phyloP scores from a whole-genome alignment of 2,888 invertebrate species.

The Sinopyrophorus schimmeli region DNA sequence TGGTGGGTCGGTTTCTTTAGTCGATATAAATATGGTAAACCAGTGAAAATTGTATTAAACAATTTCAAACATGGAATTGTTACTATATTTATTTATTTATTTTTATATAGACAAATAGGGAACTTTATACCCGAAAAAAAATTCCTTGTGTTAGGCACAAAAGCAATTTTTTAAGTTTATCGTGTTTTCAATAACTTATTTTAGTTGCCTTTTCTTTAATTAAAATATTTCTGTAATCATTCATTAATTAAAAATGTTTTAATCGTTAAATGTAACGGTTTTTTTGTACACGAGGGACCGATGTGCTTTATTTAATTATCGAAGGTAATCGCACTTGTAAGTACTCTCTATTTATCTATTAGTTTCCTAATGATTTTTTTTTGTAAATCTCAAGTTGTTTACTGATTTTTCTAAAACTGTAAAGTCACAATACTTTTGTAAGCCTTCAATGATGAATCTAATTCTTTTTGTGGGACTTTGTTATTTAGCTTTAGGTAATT shows the following conservation, averaged over 20 bases:
- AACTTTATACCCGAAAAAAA: not conserved
- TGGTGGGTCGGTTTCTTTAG: not conserved
- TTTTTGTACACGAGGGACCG: too few species aligned
- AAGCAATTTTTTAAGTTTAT: not conserved
- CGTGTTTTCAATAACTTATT: not conserved
- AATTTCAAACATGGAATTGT: not conserved
- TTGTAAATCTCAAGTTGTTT: too few species aligned
- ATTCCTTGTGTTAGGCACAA: not conserved
- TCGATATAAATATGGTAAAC: not conserved
- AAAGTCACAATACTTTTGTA: too few species aligned
- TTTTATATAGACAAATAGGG: slow-evolving; percentile 3
- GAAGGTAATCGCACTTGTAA: too few species aligned
- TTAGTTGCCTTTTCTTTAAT: not conserved
- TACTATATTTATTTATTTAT: slow-evolving; percentile 14
- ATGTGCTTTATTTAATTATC: too few species aligned
- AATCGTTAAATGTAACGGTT: too few species aligned
- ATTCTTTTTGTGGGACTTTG: too few species aligned
- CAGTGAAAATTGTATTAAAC: not conserved
- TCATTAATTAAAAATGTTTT: slow-evolving; percentile 2
- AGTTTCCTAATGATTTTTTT: too few species aligned
- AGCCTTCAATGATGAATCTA: too few species aligned
- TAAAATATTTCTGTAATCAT: not conserved
- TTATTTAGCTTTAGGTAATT: too few species aligned
- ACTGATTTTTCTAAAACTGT: too few species aligned
- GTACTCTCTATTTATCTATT: too few species aligned